Evolutionary conservation across 2,797 vertebrate genomes (phyloP).

Genomic region (Anguilla anguilla): DNA sequence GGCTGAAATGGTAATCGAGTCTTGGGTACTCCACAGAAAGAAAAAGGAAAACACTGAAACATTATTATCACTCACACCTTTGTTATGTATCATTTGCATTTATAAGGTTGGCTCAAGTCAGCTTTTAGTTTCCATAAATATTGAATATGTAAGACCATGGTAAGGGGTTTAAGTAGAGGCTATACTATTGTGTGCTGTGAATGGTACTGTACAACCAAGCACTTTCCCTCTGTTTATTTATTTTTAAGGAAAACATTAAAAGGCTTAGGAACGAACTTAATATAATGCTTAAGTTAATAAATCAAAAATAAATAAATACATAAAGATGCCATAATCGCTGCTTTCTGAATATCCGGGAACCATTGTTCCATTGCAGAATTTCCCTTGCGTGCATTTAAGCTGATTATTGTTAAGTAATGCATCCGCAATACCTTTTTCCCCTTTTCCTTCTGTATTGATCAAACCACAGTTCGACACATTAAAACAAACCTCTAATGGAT

Average conservation of each 20-base stretch:
- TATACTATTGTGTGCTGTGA: neutral
- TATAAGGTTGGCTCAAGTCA: neutral
- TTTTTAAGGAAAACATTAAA: neutral
- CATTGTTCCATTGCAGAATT: neutral
- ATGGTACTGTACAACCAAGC: neutral
- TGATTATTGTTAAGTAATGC: neutral
- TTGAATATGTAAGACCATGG: neutral
- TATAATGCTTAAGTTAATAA: neutral
- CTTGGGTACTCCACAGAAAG: neutral
- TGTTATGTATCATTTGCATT: neutral
- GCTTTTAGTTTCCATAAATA: neutral
- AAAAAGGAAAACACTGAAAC: neutral
- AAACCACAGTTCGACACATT: neutral
- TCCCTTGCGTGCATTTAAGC: neutral
- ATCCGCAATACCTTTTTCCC: neutral
- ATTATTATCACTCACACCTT: neutral
- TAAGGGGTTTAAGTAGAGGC: neutral
- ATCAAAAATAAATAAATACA: neutral
- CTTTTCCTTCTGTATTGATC: slow-evolving; percentile 15
- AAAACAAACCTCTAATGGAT: slow-evolving; percentile 36
- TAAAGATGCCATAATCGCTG: neutral
- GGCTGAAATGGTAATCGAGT: neutral
- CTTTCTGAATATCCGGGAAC: neutral
- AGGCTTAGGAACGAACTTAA: neutral
- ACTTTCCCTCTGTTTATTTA: no score